Evolutionary conservation across 2,888 invertebrate species (phyloP).

Genomic region (Boloria selene): DNA sequence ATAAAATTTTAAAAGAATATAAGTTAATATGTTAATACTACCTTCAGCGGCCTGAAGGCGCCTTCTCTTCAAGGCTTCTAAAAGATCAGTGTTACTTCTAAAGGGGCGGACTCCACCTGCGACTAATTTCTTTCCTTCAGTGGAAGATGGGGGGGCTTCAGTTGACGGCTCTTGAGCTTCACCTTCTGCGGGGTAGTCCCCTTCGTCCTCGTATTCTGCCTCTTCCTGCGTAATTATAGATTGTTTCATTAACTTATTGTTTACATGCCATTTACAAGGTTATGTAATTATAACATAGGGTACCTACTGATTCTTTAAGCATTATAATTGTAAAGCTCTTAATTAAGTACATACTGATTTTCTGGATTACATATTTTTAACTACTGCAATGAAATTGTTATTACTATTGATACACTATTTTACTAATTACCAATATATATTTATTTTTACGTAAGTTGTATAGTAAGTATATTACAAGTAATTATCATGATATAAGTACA

Average conservation of each 20-base stretch:
- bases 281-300: no score
- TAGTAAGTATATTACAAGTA: no score
- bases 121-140: constrained; percentile 86
- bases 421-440: no score
- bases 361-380: no score
- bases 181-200: constrained; percentile 69
- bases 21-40: constrained; percentile 47
- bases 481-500: not conserved
- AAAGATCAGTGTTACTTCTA: constrained; percentile 89
- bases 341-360: no score
- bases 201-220: constrained; percentile 82
- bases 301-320: no score
- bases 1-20: not conserved
- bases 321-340: no score
- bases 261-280: no score
- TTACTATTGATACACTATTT: no score
- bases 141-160: constrained; percentile 82
- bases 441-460: no score
- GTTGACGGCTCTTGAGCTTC: constrained; percentile 79
- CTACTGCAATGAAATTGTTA: no score
- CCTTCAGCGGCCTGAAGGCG: constrained; percentile 86
- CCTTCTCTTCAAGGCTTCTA: constrained; percentile 87
- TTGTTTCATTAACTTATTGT: no score
- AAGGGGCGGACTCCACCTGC: constrained; percentile 87
- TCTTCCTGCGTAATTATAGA: constrained; percentile 61